Base-by-base conservation (phyloP, 1,140 invertebrate species). In the Atta texana region DNA sequence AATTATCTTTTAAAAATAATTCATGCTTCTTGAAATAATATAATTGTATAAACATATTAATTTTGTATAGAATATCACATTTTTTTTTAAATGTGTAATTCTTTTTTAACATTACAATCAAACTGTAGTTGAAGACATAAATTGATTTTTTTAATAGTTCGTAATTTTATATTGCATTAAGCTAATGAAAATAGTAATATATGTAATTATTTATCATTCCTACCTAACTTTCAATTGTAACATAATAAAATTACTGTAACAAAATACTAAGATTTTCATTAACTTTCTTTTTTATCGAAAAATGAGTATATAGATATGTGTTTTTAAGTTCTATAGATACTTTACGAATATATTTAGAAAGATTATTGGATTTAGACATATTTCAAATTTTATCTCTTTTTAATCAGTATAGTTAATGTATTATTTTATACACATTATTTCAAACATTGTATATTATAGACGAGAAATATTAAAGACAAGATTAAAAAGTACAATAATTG, bases 351-450 rank as follows among this genome's bases (percentile, higher is more conserved):
- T 61, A 72, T 72, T n/a, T 72, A 81, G 14, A 61, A 28, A 84
- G 53, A 59, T 18, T 44, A 59, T 59, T 39, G 39, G 7, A 75
- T 61, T 59, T 59, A 59, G 6, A 21, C n/a, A 6, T 81, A 72
- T 51, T 76, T 39, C 57, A 77, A 76, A 49, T 77, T 66, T 77
- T 31, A 44, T 55, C n/a, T 49, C 16, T 24, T 24, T 49, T 34
- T 61, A 59, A 16, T 64, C 12, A 16, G 34, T 39, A 39, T 39
- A 39, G 12, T 69, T 69, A 18, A 69, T 68, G 44, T 21, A 69
- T 69, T 69, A 51, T 51, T 69, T 69, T 69, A 69, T 69, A 85
- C 44, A 71, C 31, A 14, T 59, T 72, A 16, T 59, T 59, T 64
- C 44, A 64, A 3, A 85, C 53, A 12, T 82, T 59, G 6, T n/a